Base-by-base conservation (phyloP, 2,888 invertebrate species). In the Heliconius ismenius region DNA sequence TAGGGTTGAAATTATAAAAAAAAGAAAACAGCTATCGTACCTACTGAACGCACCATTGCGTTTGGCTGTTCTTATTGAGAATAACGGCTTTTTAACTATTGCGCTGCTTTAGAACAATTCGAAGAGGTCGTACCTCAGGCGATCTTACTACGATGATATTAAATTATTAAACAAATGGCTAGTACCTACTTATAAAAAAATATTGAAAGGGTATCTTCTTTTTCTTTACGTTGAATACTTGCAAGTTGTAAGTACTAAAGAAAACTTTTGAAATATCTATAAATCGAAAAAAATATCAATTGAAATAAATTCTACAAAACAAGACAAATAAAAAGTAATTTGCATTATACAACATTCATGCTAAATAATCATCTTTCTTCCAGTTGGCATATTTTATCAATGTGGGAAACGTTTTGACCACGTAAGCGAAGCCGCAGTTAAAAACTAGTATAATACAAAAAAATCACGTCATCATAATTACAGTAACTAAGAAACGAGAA, bases 11-110 rank as follows among this genome's bases (percentile, higher is more conserved):
- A 79, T 65, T 62, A 63, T 49, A 63, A 76, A 74, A 32, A 76
- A 63, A 39, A 54, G 62, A 70, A 76, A 65, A 78, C 73, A 58
- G 79, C 79, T 80, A 84, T 84, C 82, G 84, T 84, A 58, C 58
- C n/a, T 58, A 85, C 85, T 89, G 86, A 87, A 88, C 85, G 90
- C 90, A 84, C 85, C 86, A 86, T 78, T 90, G 85, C 88, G 83
- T 87, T 82, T 84, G 85, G 88, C 90, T 88, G 86, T 88, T 43
- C 54, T 32, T 32, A 65, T 72, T 68, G 18, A 21, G 64, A 65
- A 65, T 58, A 58, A 72, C 36, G 69, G 26, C 21, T 65, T 1
- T 72, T 64, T 39, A 36, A 58, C 24, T 60, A 65, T 24, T 39
- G 65, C 65, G 11, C 36, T 65, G n/a, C 13, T 67, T 67, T 67